Conservation (phyloP, 2,113 vertebrate species). For the Onychostruthus taczanowskii region DNA sequence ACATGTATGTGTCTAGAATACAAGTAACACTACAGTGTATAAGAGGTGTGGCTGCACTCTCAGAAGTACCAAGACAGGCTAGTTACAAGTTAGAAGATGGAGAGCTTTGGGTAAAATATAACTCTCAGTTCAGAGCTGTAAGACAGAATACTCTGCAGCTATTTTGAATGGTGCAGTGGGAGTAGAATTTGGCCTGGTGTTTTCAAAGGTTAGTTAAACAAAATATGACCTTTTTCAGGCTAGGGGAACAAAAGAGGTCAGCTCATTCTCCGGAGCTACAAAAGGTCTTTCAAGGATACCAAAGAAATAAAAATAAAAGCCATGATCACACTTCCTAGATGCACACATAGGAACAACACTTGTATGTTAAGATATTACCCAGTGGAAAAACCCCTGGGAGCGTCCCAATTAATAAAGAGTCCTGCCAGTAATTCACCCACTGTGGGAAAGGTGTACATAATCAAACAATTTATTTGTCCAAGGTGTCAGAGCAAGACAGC, state of each 20-base stretch:
- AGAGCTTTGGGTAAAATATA: neutral
- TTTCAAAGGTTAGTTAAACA: constrained; percentile 65
- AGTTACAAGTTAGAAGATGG: neutral
- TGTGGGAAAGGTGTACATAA: neutral
- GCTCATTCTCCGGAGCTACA: constrained; percentile 50
- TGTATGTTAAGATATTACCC: neutral
- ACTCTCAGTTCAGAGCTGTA: neutral
- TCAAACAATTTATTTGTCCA: neutral
- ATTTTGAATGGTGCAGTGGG: constrained; percentile 23
- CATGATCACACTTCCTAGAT: constrained; percentile 37
- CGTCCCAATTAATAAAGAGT: neutral
- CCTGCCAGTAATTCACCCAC: neutral
- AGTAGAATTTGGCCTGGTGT: constrained; percentile 43
- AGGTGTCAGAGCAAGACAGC: neutral
- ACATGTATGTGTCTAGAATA: neutral
- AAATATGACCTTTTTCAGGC: constrained; percentile 58
- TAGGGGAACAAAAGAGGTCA: constrained; percentile 44
- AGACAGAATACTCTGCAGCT: neutral
- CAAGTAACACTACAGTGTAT: neutral
- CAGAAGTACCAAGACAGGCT: neutral
- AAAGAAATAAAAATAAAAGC: constrained; percentile 63
- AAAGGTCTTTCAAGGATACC: constrained; percentile 50
- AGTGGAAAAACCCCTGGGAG: neutral
- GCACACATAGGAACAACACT: neutral
- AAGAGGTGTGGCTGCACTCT: neutral